These are phyloP conservation scores for western clawed frog (Xenopus tropicalis) DNA, from an alignment of 2,113 vertebrate genomes.

Conservation along the genomic window DNA sequence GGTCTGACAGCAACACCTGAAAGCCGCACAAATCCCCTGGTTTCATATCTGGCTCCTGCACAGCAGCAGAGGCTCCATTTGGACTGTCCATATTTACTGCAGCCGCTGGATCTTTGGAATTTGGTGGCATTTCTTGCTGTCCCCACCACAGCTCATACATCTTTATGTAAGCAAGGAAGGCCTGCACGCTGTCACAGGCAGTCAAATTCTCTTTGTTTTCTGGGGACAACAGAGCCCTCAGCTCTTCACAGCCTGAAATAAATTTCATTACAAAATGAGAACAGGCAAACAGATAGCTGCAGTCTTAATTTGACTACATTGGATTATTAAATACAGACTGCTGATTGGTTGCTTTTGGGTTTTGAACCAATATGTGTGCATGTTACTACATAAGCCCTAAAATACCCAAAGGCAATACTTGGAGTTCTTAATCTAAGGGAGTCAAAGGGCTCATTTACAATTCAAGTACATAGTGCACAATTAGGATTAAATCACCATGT, in stretches of 20 bases:
- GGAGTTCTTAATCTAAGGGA: too few species aligned
- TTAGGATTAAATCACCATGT: too few species aligned
- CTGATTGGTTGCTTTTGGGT: too few species aligned
- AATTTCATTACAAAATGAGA: neutral
- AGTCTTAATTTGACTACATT: too few species aligned
- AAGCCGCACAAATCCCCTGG: constrained; percentile 44
- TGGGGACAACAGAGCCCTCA: constrained; percentile 56
- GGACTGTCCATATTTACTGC: neutral
- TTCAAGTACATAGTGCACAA: too few species aligned
- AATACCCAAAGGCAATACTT: too few species aligned
- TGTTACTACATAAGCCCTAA: too few species aligned
- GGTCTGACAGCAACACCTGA: constrained; percentile 72
- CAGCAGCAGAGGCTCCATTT: neutral
- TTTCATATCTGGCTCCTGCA: constrained; percentile 23
- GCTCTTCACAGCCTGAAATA: constrained; percentile 59
- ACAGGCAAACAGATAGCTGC: neutral
- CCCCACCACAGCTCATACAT: constrained; percentile 88
- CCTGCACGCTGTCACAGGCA: constrained; percentile 72
- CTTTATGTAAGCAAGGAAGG: constrained; percentile 71
- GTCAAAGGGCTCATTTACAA: too few species aligned
- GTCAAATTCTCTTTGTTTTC: constrained; percentile 48
- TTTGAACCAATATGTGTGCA: too few species aligned
- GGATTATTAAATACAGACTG: too few species aligned
- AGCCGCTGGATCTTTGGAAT: neutral
- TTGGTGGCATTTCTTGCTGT: constrained; percentile 15